A percentile compares a stretch with the other conserved stretches of the same genome.
phyloP scores from a whole-genome alignment of 2,113 vertebrate genomes.

The Uropsilus gracilis region DNA sequence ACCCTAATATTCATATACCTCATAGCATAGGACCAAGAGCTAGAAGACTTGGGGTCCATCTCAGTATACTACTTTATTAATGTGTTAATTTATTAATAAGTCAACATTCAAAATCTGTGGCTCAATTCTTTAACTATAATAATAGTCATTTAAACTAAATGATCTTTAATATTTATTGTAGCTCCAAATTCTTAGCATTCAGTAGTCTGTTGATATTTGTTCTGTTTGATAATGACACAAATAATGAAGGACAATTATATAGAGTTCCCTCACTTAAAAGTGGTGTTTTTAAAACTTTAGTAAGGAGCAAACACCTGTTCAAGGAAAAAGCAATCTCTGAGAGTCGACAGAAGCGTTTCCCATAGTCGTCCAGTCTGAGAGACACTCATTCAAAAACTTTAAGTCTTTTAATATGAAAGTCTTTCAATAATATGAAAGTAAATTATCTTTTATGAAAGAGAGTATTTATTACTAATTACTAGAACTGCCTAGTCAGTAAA shows the following conservation, averaged over 20 bases:
- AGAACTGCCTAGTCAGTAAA: not conserved
- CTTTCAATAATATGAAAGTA: not conserved
- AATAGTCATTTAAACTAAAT: constrained; percentile 32
- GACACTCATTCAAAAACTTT: not conserved
- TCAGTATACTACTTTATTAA: constrained; percentile 29
- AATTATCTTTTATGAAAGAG: not conserved
- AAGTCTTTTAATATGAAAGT: not conserved
- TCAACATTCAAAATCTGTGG: constrained; percentile 32
- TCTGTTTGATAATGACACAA: not conserved
- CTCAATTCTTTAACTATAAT: not conserved
- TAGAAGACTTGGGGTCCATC: not conserved
- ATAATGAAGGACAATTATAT: constrained; percentile 15
- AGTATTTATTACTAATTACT: not conserved
- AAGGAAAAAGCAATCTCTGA: not conserved
- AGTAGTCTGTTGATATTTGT: not conserved
- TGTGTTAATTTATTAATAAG: not conserved
- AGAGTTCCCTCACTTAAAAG: not conserved
- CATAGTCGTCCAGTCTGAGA: not conserved
- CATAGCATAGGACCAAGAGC: not conserved
- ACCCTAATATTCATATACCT: not conserved
- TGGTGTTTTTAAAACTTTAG: not conserved
- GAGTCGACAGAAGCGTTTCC: not conserved
- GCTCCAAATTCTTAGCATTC: constrained; percentile 44
- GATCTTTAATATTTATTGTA: constrained; percentile 29
- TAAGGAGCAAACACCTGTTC: not conserved